phyloP scores from a whole-genome alignment of 2,888 invertebrate species.

The Ornithoptera alexandrae region DNA sequence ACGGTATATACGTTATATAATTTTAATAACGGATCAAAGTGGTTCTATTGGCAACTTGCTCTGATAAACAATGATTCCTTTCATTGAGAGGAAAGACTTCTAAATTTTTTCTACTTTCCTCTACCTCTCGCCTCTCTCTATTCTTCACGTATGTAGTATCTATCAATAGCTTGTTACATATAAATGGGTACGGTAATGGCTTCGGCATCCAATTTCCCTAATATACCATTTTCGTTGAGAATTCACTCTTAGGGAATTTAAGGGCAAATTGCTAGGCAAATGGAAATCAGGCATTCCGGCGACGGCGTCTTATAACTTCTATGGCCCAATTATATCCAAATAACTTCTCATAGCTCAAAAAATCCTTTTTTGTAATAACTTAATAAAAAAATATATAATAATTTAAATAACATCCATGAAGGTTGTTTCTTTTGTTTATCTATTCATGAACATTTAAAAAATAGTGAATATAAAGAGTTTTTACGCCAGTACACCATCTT shows the following conservation, averaged over 20 bases:
- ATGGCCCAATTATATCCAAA: slow-evolving; percentile 14
- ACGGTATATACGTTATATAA: no score
- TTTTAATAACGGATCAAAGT: no score
- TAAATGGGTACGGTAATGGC: slow-evolving; percentile 10
- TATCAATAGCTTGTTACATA: not conserved
- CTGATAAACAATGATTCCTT: no score
- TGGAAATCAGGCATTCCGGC: slow-evolving; percentile 21
- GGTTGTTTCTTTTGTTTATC: no score
- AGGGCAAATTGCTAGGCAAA: slow-evolving; percentile 21
- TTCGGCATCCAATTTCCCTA: slow-evolving; percentile 16
- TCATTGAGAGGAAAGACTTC: no score
- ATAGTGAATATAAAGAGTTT: no score
- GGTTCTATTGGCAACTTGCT: no score
- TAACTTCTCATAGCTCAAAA: not conserved
- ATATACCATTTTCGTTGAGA: slow-evolving; percentile 20
- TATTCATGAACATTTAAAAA: no score
- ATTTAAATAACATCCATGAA: no score
- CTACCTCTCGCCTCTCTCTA: not conserved
- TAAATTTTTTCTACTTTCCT: not conserved
- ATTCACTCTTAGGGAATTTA: slow-evolving; percentile 23
- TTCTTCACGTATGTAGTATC: not conserved
- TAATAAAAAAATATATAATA: no score
- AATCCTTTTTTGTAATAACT: not conserved
- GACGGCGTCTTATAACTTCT: slow-evolving; percentile 19
- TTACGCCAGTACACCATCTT: no score